These are phyloP conservation scores for Phrynocephalus forsythii DNA, from an alignment of 2,797 vertebrate species.

Conservation along the genomic window DNA sequence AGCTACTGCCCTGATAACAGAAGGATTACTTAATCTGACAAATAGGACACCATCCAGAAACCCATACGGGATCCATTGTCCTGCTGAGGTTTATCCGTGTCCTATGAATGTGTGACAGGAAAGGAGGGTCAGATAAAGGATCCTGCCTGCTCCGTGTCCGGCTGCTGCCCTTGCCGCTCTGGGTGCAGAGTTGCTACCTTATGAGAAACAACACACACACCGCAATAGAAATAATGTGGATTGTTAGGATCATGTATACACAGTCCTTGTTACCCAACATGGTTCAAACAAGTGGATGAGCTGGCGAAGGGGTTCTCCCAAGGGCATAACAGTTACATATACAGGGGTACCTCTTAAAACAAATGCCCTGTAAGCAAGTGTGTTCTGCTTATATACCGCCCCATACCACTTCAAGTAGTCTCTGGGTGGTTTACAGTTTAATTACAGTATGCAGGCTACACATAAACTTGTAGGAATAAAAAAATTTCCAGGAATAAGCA, in stretches of 20 bases:
- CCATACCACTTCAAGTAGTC: too few relatives aligned
- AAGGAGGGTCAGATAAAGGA: constrained; percentile 6
- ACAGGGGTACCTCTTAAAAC: too few relatives aligned
- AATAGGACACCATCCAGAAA: background rate
- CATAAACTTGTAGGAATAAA: too few relatives aligned
- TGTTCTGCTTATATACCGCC: too few relatives aligned
- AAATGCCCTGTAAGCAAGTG: too few relatives aligned
- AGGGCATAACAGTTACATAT: too few relatives aligned
- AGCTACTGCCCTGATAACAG: background rate
- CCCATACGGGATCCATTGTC: constrained; percentile 18
- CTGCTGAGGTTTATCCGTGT: constrained; percentile 13
- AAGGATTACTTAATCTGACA: constrained; percentile 15
- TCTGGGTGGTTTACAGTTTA: too few relatives aligned
- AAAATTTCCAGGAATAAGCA: too few relatives aligned
- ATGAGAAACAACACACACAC: background rate
- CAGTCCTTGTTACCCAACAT: background rate
- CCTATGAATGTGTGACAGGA: constrained; percentile 12
- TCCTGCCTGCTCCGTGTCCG: background rate
- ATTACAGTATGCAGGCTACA: too few relatives aligned
- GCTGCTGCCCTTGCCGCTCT: background rate
- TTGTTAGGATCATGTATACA: constrained; percentile 4
- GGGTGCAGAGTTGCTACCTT: background rate
- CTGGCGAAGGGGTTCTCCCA: too few relatives aligned
- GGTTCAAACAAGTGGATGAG: background rate
- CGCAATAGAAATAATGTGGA: background rate